Percentiles rank a stretch among this genome's conserved stretches.
Conservation (phyloP, 2,113 vertebrate genomes). For the Clarias batrachus region DNA sequence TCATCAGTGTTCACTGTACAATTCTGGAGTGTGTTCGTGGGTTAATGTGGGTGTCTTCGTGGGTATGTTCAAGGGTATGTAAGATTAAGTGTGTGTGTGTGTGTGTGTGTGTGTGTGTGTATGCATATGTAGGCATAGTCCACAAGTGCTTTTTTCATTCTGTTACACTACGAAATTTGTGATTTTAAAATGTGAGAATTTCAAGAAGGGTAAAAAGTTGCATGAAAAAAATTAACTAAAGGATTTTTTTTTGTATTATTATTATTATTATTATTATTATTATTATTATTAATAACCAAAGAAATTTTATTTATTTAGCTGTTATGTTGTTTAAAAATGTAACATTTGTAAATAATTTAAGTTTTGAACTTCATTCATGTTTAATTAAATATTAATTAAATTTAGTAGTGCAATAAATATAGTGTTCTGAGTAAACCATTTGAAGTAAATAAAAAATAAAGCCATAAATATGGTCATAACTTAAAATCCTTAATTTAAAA, state of each 20-base stretch:
- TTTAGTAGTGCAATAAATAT: too few species aligned
- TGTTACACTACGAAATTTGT: background rate
- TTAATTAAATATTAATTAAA: too few species aligned
- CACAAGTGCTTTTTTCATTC: background rate
- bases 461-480: background rate
- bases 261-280: too few species aligned
- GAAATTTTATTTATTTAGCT: background rate
- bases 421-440: background rate
- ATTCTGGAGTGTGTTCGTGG: background rate
- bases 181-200: background rate
- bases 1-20: constrained; percentile 15
- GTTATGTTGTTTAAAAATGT: too few species aligned
- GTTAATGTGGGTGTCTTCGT: background rate
- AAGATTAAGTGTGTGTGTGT: background rate
- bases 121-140: background rate
- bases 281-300: background rate
- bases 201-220: background rate
- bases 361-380: too few species aligned
- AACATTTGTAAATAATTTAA: too few species aligned
- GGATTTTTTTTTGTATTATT: background rate
- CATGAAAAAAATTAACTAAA: background rate
- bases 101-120: background rate
- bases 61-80: background rate
- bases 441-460: background rate
- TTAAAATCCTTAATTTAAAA: background rate